Percentiles rank a stretch among this genome's conserved stretches.
Evolutionary conservation across 1,140 invertebrate genomes (phyloP).

Genomic region (Drosophila nebulosa): DNA sequence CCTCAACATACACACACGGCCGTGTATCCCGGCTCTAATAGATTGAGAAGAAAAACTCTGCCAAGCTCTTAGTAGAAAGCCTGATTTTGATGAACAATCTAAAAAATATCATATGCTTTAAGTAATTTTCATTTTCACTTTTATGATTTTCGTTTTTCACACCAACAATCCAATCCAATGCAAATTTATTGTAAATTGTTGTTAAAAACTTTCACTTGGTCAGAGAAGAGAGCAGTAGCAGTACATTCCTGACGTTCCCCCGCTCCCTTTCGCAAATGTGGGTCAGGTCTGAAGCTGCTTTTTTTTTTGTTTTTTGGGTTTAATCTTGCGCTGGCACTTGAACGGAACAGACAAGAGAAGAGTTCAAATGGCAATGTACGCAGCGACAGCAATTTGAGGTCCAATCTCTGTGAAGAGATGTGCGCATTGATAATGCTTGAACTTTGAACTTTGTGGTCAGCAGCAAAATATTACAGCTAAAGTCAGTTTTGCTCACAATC

Average conservation of each 20-base stretch:
- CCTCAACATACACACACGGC: constrained; percentile 24
- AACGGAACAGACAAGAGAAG: background rate
- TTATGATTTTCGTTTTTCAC: constrained; percentile 65
- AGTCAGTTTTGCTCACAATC: constrained; percentile 26
- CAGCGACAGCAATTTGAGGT: constrained; percentile 42
- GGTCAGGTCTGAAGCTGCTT: constrained; percentile 33
- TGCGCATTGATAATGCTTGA: constrained; percentile 60
- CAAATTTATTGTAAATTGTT: constrained; percentile 75
- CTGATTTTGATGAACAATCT: background rate
- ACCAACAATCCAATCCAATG: constrained; percentile 39
- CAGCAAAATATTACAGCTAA: constrained; percentile 55
- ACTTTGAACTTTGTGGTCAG: constrained; percentile 64
- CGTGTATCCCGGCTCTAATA: constrained; percentile 11
- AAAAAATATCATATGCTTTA: background rate
- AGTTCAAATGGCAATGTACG: constrained; percentile 71
- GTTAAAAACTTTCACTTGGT: constrained; percentile 66
- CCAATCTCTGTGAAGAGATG: constrained; percentile 42
- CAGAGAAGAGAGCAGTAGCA: background rate
- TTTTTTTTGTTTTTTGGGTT: constrained; percentile 6
- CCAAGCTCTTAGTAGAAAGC: constrained; percentile 8
- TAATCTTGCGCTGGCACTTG: constrained; percentile 39
- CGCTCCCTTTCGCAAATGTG: constrained; percentile 24
- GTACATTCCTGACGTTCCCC: constrained; percentile 5
- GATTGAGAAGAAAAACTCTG: background rate
- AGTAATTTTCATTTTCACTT: constrained; percentile 57